Evolutionary conservation across 2,113 vertebrate species (phyloP).

Genomic region (Tachysurus fulvidraco): DNA sequence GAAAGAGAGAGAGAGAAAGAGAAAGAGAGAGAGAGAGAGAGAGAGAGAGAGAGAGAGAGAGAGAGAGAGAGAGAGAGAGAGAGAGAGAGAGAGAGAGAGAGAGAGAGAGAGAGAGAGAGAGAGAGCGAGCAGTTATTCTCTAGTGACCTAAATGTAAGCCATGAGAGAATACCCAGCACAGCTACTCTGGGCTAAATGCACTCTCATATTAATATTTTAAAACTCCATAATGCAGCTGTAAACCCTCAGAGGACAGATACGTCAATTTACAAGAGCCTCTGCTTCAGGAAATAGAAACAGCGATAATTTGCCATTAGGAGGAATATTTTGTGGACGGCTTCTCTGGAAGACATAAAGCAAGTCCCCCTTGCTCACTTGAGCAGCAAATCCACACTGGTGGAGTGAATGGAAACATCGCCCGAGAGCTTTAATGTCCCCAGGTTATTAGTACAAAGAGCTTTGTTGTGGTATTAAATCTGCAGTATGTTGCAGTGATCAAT

Average conservation of each 20-base stretch:
- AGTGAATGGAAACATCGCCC: slow-evolving; percentile 80
- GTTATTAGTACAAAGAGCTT: slow-evolving; percentile 90
- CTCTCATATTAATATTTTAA: slow-evolving; percentile 99
- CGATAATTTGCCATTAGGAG: slow-evolving; percentile 91
- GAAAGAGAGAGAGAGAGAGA: too few relatives aligned
- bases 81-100: slow-evolving; percentile 1
- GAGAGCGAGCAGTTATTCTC: slow-evolving; percentile 78
- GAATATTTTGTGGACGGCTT: slow-evolving; percentile 87
- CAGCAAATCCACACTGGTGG: slow-evolving; percentile 89
- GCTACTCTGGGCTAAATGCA: slow-evolving; percentile 98
- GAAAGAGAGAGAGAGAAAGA: too few relatives aligned
- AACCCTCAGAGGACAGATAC: slow-evolving; percentile 92
- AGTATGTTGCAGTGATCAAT: slow-evolving; percentile 85
- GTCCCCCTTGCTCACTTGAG: slow-evolving; percentile 84
- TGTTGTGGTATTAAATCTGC: slow-evolving; percentile 88
- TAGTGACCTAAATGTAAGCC: slow-evolving; percentile 88
- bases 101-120: slow-evolving; percentile 30
- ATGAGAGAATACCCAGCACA: slow-evolving; percentile 87
- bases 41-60: too few relatives aligned
- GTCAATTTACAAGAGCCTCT: slow-evolving; percentile 94
- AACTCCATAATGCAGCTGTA: slow-evolving; percentile 97
- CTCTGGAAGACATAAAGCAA: slow-evolving; percentile 84
- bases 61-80: too few relatives aligned
- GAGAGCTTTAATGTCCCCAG: slow-evolving; percentile 82
- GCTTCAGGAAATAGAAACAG: slow-evolving; percentile 90